A percentile compares a stretch with the other conserved stretches of the same genome.
phyloP scores from a whole-genome alignment of 2,113 vertebrate species.

The Sterrhoptilus dennistouni region DNA sequence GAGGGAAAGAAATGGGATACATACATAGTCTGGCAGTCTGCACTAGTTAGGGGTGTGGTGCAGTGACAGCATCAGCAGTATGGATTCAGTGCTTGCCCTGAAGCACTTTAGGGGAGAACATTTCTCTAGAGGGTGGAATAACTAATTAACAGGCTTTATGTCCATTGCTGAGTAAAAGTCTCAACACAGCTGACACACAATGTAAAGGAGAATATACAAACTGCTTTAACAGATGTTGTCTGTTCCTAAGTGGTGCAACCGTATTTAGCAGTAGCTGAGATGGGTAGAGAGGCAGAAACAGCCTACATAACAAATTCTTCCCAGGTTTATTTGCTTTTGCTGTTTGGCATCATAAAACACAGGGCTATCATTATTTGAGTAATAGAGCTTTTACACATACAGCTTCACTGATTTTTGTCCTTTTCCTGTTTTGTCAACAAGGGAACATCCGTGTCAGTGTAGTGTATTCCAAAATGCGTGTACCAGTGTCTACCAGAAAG shows the following conservation, averaged over 20 bases:
- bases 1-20: background rate
- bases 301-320: background rate
- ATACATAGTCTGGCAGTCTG: background rate
- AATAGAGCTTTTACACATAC: background rate
- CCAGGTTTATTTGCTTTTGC: background rate
- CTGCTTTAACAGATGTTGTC: background rate
- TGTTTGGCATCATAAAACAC: background rate
- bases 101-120: background rate
- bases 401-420: background rate
- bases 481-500: background rate
- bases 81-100: background rate
- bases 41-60: background rate
- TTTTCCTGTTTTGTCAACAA: constrained; percentile 35
- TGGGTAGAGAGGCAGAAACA: background rate
- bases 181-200: background rate
- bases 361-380: background rate
- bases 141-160: background rate
- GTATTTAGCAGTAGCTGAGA: background rate
- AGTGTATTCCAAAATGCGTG: background rate
- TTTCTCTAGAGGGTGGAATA: background rate
- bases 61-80: accelerated
- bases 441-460: background rate
- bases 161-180: background rate
- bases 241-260: background rate
- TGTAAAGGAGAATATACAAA: background rate